Evolutionary conservation across 2,113 vertebrate species (phyloP).

Genomic region (Sturnira hondurensis): DNA sequence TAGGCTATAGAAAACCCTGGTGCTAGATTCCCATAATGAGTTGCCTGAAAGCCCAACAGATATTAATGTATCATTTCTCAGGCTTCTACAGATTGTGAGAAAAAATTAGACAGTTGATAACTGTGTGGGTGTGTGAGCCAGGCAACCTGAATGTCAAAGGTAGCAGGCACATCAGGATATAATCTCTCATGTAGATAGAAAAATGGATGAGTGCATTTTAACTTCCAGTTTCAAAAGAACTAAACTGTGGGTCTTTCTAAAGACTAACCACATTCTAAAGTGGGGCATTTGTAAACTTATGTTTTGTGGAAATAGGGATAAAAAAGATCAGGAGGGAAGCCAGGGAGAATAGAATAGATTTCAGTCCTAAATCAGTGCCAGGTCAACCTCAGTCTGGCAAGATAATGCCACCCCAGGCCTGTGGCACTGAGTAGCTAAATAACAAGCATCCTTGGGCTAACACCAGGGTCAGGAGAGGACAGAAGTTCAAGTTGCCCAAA

Average conservation of each 20-base stretch:
- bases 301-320: not conserved
- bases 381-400: not conserved
- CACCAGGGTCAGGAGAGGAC: not conserved
- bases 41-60: conserved; percentile 75
- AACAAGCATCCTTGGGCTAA: not conserved
- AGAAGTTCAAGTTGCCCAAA: not conserved
- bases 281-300: not conserved
- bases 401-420: not conserved
- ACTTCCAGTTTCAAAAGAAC: conserved; percentile 11
- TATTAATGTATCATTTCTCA: conserved; percentile 70
- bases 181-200: conserved; percentile 29
- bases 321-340: not conserved
- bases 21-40: conserved; percentile 72
- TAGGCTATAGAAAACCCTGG: conserved; percentile 56
- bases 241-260: not conserved
- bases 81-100: conserved; percentile 69
- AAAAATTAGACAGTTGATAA: conserved; percentile 69
- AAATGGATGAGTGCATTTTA: not conserved
- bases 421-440: accelerated
- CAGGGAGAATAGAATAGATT: too few relatives aligned
- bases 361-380: not conserved
- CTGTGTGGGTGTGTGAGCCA: conserved; percentile 47
- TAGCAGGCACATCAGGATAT: conserved; percentile 8
- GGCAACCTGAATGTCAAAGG: conserved; percentile 17
- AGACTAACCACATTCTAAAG: not conserved